Base-by-base conservation (phyloP, 2,888 invertebrate genomes). In the Cyclophora albipunctata region DNA sequence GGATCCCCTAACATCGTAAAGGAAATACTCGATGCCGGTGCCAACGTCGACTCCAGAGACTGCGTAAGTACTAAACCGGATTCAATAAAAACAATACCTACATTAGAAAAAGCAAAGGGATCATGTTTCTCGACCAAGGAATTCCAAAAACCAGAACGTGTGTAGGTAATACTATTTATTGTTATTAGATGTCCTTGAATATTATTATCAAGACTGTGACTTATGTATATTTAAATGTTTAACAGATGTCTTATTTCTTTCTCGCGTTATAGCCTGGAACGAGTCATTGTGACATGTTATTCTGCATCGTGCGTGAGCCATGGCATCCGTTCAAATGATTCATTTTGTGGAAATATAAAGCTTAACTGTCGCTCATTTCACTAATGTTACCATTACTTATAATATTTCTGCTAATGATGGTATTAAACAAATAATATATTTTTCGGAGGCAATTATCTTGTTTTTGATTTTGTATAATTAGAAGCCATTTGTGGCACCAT, bases 41-140 rank as follows among this genome's bases (percentile, higher is more conserved):
- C 96, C 7, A 91, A 92, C 54, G 90, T 98, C 52, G 97, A 98
- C 72, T 95, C 96, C 56, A 91, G 94, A 61, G 97, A 97, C 77
- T 93, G 95, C 91, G 96, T 96, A 73, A 84, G 90, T 79, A 58
- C 45, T 40, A 42, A 5, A 20, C 20, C 20, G 20, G 20, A 20
- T 20, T 20, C 20, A 20, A 20, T 20, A 47, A 7, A 33, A 44
- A 41, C 42, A 52, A 55, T 20, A n/a, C n/a, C n/a, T n/a, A 37
- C 37, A 37, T 37, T 37, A 37, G 37, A 37, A 37, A 20, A 20
- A 20, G 20, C 20, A 20, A 20, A 20, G 20, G 20, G 2, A 20
- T 20, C 20, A 20, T 20, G 20, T 20, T 20, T 20, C 20, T 20
- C 20, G 20, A 20, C 20, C 20, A 20, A 20, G 20, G 20, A 20